Evolutionary conservation across 2,888 invertebrate genomes (phyloP), one percentile per base, ranked within the genome.

Genomic region (Drosophila formosana): DNA sequence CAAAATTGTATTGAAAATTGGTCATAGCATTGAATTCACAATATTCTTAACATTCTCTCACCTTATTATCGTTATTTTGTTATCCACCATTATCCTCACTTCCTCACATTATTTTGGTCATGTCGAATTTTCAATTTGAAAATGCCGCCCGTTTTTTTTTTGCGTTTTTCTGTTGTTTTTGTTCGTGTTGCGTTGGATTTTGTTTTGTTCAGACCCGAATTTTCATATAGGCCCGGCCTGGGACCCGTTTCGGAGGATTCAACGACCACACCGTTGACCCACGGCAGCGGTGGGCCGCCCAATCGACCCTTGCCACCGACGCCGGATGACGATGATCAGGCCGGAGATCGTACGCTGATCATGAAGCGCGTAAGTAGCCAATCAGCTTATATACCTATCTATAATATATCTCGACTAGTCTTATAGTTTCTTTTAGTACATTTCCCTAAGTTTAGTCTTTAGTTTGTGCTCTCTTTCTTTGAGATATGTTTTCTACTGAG

Each of bases 241-340:
- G 94, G 94, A 90, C 94, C 94, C 69, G 94, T 95, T 82, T 93
- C 94, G 34, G 94, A 94, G 90, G 94, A 94, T 67, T 89, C 72
- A 61, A 92, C 93, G 75, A 86, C 90, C 62, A 82, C 91, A 66
- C 84, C 90, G 69, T 81, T 85, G 89, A 90, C 83, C 71, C 85
- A 91, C 79, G 93, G 92, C 74, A 93, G 93, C 79, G 95, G 96
- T 66, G 95, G 96, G 61, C 96, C 97, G 82, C 98, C 98, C 70
- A 98, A 98, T 91, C 95, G 98, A 82, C 98, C 98, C 57, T 94
- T 98, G 89, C 98, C 98, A 63, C 98, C 98, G 55, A 98, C 98
- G 57, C 98, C 98, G 43, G 98, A 98, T 92, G 98, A 98, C 91
- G 97, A 97, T 92, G 96, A 96, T 93, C 94, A 94, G 89, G 93